Evolutionary conservation across 2,888 invertebrate species (phyloP).

Genomic region (Diplazon laetatorius): DNA sequence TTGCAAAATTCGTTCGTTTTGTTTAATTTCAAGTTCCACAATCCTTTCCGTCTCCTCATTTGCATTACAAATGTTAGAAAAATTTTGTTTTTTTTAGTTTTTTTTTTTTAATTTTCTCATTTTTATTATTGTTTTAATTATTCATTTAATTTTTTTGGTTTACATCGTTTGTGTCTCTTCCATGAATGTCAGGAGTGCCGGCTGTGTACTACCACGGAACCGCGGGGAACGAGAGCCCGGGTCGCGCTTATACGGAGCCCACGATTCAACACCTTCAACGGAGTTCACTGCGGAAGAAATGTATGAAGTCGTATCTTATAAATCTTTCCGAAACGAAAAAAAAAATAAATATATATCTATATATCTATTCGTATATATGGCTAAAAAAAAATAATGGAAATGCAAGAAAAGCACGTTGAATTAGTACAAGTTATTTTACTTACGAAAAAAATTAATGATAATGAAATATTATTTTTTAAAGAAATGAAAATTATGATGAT

Average conservation of each 20-base stretch:
- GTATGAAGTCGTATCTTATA: conserved; percentile 79
- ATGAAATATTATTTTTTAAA: background rate
- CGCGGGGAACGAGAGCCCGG: conserved; percentile 75
- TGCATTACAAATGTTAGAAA: conserved; percentile 14
- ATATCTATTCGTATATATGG: too few relatives aligned
- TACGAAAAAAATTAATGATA: conserved; percentile 32
- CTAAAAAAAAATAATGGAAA: conserved; percentile 26
- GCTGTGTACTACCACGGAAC: conserved; percentile 79
- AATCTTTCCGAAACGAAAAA: conserved; percentile 52
- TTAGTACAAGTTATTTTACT: too few relatives aligned
- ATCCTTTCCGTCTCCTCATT: conserved; percentile 5
- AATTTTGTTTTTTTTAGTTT: too few relatives aligned
- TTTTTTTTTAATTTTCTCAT: too few relatives aligned
- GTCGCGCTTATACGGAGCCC: conserved; percentile 78
- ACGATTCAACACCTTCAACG: conserved; percentile 78
- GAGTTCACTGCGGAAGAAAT: conserved; percentile 79
- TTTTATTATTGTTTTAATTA: conserved; percentile 55
- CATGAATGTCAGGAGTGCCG: conserved; percentile 79
- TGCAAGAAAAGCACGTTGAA: too few relatives aligned
- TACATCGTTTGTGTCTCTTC: conserved; percentile 71
- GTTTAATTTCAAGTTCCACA: background rate
- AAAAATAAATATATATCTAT: too few relatives aligned
- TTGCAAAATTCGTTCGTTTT: conserved; percentile 19
- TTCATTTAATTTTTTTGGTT: too few relatives aligned
- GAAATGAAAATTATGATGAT: conserved; percentile 17